Base-by-base conservation (phyloP, 2,113 vertebrate genomes). In the Saguinus midas region DNA sequence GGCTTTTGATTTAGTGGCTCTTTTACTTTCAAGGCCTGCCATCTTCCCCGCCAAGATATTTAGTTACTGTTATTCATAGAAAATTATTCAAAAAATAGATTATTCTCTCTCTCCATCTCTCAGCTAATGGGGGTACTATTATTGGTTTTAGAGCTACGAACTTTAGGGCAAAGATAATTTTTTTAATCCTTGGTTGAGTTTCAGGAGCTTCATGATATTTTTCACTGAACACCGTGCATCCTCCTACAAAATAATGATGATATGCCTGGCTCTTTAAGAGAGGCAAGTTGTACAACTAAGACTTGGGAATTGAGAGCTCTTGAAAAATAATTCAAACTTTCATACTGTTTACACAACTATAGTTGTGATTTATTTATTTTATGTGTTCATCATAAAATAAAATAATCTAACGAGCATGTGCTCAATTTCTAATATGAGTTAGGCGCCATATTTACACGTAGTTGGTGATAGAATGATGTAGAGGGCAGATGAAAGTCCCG, bases 281-380 rank as follows among this genome's bases (percentile, higher is more conserved):
- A 81, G 93, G 17, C 86, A 96, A 68, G 81, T 5, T 82, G 8
- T 79, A 73, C 29, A 43, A 43, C 32, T 57, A 93, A 16, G n/a
- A 86, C 23, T 94, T 37, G 55, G 32, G 32, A 92, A 87, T 90
- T 79, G 7, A 84, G 94, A 89, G 32, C 13, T 66, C 3, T 64
- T 89, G 50, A n/a, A 89, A 96, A 91, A 88, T 57, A 87, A 84
- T 6, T 43, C 25, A 91, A 89, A 86, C 35, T 52, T 72, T 87
- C 50, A 48, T 87, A 12, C 11, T 75, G 25, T 40, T 20, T 50
- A 96, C 87, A 75, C 20, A 11, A 73, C 45, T 83, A 37, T 1
- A 43, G 45, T 29, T 50, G 1, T 37, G 6, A 90, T 55, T 86
- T 48, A 57, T 84, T 94, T n/a, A 80, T 52, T 75, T 45, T 40